These are phyloP conservation scores for Acromyrmex charruanus DNA, from an alignment of 1,140 invertebrate species.

Conservation along the genomic window DNA sequence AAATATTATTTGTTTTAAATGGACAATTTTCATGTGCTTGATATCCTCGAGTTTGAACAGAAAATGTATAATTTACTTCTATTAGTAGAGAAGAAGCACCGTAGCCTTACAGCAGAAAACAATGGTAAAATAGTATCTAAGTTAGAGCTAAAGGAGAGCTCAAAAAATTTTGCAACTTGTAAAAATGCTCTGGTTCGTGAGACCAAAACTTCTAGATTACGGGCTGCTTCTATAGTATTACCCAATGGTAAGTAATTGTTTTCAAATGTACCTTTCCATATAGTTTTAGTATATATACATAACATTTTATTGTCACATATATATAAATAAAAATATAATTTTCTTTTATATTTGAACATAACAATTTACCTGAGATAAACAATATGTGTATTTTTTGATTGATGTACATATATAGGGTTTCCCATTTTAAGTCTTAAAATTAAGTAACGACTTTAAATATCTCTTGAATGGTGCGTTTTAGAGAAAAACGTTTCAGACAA, in stretches of 20 bases:
- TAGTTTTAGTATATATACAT: neutral
- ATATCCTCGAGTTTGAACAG: neutral
- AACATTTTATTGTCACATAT: neutral
- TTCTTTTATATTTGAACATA: neutral
- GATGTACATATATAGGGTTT: too few relatives aligned
- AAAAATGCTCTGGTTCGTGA: slow-evolving; percentile 87
- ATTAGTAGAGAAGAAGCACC: slow-evolving; percentile 67
- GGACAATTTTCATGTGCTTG: neutral
- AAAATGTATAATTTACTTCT: slow-evolving; percentile 15
- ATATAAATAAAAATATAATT: neutral
- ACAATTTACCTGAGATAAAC: neutral
- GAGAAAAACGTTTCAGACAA: too few relatives aligned
- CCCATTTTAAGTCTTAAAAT: too few relatives aligned
- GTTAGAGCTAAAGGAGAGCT: slow-evolving; percentile 67
- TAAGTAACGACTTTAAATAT: too few relatives aligned
- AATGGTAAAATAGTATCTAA: slow-evolving; percentile 66
- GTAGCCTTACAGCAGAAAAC: slow-evolving; percentile 61
- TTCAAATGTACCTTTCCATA: neutral
- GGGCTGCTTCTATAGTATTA: slow-evolving; percentile 87
- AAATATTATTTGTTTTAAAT: slow-evolving; percentile 1
- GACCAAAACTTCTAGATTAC: slow-evolving; percentile 90
- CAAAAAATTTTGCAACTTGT: slow-evolving; percentile 60
- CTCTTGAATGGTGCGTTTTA: too few relatives aligned
- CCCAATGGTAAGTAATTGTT: slow-evolving; percentile 68
- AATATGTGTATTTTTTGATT: neutral